Conservation (phyloP, 2,888 invertebrate genomes). For the Eupithecia subfuscata region DNA sequence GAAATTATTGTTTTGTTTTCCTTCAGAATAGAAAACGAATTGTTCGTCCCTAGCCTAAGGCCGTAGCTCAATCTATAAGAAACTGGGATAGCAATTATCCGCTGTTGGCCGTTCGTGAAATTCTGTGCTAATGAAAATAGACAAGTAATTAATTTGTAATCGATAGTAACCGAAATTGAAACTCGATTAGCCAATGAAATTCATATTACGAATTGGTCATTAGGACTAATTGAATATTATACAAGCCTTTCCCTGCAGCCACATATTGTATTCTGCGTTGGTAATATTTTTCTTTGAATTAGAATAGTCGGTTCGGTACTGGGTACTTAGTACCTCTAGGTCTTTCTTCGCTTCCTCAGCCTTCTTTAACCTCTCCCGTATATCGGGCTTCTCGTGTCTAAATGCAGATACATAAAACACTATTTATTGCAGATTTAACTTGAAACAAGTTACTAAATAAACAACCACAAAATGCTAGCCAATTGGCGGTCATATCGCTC, state of each 20-base stretch:
- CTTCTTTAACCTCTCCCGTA: too few species aligned
- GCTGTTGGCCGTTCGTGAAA: slow-evolving; percentile 16
- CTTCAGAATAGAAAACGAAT: neutral
- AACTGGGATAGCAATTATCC: slow-evolving; percentile 33
- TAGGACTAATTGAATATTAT: neutral
- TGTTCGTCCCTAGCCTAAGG: neutral
- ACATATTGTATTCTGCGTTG: neutral
- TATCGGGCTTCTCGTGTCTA: too few species aligned
- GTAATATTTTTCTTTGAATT: neutral
- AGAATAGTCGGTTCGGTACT: too few species aligned
- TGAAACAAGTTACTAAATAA: too few species aligned
- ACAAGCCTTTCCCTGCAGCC: neutral
- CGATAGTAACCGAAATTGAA: neutral
- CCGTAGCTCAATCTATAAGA: slow-evolving; percentile 5
- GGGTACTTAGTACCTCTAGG: too few species aligned
- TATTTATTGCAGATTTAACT: too few species aligned
- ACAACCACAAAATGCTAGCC: too few species aligned
- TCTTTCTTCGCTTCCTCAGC: too few species aligned
- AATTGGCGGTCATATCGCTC: too few species aligned
- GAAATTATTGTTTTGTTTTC: neutral
- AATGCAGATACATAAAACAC: too few species aligned
- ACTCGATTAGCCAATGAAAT: neutral
- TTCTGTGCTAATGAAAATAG: slow-evolving; percentile 15
- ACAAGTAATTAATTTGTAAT: neutral
- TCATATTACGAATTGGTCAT: neutral